phyloP scores from a whole-genome alignment of 1,140 invertebrate species.

The Helicoverpa zea region DNA sequence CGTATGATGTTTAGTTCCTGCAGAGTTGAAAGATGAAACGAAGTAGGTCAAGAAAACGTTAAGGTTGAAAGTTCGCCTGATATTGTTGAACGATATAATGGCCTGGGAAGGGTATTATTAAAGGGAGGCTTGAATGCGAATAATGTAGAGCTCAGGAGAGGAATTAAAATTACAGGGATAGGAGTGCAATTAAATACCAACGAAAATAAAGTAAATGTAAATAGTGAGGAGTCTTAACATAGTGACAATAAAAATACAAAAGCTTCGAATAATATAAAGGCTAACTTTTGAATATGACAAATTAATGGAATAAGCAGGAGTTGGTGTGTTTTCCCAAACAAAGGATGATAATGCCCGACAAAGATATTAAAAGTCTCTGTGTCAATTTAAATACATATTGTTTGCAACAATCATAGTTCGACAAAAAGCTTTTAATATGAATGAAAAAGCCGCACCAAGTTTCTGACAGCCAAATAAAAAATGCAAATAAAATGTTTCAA shows the following conservation, averaged over 20 bases:
- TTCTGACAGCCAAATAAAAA: slow-evolving; percentile 35
- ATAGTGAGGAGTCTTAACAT: no score
- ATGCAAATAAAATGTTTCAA: slow-evolving; percentile 21
- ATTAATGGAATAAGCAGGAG: no score
- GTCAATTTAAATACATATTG: no score
- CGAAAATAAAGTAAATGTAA: neutral
- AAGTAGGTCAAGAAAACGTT: slow-evolving; percentile 9
- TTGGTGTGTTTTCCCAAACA: no score
- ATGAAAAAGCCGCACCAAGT: slow-evolving; percentile 3
- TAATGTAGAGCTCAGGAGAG: neutral
- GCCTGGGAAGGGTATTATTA: neutral
- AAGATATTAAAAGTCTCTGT: no score
- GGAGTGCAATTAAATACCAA: neutral
- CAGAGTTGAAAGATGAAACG: slow-evolving; percentile 1
- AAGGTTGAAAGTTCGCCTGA: neutral
- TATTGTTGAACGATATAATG: neutral
- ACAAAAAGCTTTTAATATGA: slow-evolving; percentile 14
- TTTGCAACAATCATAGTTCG: neutral
- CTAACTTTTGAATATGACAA: no score
- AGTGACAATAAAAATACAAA: no score
- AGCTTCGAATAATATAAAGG: no score
- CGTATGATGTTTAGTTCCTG: slow-evolving; percentile 9
- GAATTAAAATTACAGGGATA: neutral
- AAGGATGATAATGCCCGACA: no score
- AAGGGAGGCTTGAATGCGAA: neutral